Base-by-base conservation (phyloP, 1,140 invertebrate genomes). In the Drosophila pruinosa region DNA sequence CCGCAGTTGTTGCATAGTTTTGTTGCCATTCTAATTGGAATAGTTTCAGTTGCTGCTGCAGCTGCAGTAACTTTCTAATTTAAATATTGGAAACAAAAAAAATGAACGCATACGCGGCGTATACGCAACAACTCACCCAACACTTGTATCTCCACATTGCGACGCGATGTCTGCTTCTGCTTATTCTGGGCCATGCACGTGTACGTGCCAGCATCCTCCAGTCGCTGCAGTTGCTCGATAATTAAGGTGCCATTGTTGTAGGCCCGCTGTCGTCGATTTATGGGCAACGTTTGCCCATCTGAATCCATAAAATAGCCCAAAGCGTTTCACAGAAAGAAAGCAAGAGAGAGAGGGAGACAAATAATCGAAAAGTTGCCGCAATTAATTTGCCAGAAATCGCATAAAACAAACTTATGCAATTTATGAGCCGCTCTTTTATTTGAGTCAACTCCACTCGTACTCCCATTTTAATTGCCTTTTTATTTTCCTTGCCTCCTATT, bases 101-200 rank as follows among this genome's bases (percentile, higher is more conserved):
- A 31, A 48, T 61, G 15, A 59, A 19, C 45, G 50, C 39, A 50
- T 21, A 21, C 43, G 47, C 22, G 8, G 22, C 48, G 36, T 45
- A 50, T 12, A 17, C 39, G 26, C 17, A 31, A 50, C 38, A 52
- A 72, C 92, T 94, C 92, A 96, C 96, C 95, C 91, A 96, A 93
- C 69, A 97, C 95, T 93, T 96, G 95, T 36, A 97, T 96, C 92
- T 97, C 95, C 0, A 97, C 95, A 59, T 96, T 96, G 63, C 96
- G 94, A 17, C 96, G 93, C 12, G 95, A 95, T 0, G 95, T 95
- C 74, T 97, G 94, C 39, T 95, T 95, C 80, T 97, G 96, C 57
- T 95, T 93, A 92, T 97, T 98, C 57, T 95, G 94, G 0, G 97
- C 97, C 73, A 96, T 96, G 91, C 97, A 98, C 6, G 95, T 97